A percentile compares a stretch with the other conserved stretches of the same genome.
These are phyloP conservation scores for Masnerella sp. DNA, from an alignment of 2,888 invertebrate species.

Conservation along the genomic window DNA sequence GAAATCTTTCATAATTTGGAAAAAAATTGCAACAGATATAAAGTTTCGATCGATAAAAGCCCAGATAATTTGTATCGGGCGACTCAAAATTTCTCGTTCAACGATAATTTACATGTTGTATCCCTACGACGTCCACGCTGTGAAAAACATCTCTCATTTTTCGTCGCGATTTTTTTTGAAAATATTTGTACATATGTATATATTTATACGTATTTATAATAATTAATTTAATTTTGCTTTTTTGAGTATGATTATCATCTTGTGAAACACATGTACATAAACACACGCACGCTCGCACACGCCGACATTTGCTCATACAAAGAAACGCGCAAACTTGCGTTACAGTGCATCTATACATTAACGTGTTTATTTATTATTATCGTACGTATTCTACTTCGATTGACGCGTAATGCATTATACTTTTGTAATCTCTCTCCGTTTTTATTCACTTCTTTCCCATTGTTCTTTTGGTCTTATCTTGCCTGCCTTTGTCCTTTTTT, in stretches of 20 bases:
- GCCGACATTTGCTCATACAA: slow-evolving; percentile 15
- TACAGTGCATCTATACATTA: slow-evolving; percentile 43
- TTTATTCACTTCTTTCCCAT: slow-evolving; percentile 24
- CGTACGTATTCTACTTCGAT: slow-evolving; percentile 56
- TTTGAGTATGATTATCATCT: slow-evolving; percentile 15
- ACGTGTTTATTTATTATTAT: slow-evolving; percentile 35
- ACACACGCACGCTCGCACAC: neutral
- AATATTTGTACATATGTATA: slow-evolving; percentile 55
- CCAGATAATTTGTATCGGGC: slow-evolving; percentile 3
- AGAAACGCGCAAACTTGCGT: slow-evolving; percentile 29
- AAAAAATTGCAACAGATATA: slow-evolving; percentile 8
- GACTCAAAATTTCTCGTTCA: slow-evolving; percentile 18
- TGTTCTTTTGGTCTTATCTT: slow-evolving; percentile 33
- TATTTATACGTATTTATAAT: slow-evolving; percentile 42
- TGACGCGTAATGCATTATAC: slow-evolving; percentile 45
- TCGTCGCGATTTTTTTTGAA: slow-evolving; percentile 16
- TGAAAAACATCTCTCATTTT: slow-evolving; percentile 17
- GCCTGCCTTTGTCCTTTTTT: neutral
- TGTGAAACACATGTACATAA: slow-evolving; percentile 1
- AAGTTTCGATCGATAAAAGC: slow-evolving; percentile 8
- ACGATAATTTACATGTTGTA: slow-evolving; percentile 23
- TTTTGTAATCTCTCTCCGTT: slow-evolving; percentile 39
- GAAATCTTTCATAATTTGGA: too few relatives aligned
- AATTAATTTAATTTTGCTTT: slow-evolving; percentile 3
- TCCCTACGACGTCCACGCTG: slow-evolving; percentile 10